phyloP scores from a whole-genome alignment of 2,888 invertebrate genomes.

The Ochropleura plecta region DNA sequence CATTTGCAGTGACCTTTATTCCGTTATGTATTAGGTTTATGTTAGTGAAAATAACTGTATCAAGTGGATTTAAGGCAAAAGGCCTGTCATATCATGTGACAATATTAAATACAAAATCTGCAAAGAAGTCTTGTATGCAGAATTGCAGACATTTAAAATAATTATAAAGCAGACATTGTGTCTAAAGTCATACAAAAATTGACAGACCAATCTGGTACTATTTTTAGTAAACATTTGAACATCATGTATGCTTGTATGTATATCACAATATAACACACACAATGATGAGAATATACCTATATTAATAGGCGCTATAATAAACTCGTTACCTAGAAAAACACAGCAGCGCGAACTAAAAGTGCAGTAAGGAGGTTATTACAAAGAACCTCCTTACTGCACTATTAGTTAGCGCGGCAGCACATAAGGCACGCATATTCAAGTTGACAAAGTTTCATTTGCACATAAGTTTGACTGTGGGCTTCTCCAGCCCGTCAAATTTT shows the following conservation, averaged over 20 bases:
- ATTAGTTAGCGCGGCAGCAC: not conserved
- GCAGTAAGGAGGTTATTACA: too few species aligned
- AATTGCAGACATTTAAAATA: too few species aligned
- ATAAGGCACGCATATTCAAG: not conserved
- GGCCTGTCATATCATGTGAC: not conserved
- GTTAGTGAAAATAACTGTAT: not conserved
- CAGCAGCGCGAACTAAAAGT: too few species aligned
- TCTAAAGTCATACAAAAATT: too few species aligned
- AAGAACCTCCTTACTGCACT: too few species aligned
- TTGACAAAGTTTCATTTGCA: not conserved
- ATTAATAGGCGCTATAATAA: not conserved
- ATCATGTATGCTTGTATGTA: not conserved
- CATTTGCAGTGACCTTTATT: not conserved
- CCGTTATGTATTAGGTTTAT: not conserved
- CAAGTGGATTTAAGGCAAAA: not conserved
- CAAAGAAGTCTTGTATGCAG: not conserved
- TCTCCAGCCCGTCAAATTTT: not conserved
- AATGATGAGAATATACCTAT: not conserved
- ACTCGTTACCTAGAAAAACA: not conserved
- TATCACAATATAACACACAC: not conserved
- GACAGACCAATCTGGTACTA: too few species aligned
- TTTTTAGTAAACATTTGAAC: too few species aligned
- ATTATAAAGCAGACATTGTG: too few species aligned
- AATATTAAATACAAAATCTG: conserved; percentile 2
- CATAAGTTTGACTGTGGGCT: not conserved